Base-by-base conservation (phyloP, 2,888 invertebrate genomes). In the Parapristionchus giblindavisi region DNA sequence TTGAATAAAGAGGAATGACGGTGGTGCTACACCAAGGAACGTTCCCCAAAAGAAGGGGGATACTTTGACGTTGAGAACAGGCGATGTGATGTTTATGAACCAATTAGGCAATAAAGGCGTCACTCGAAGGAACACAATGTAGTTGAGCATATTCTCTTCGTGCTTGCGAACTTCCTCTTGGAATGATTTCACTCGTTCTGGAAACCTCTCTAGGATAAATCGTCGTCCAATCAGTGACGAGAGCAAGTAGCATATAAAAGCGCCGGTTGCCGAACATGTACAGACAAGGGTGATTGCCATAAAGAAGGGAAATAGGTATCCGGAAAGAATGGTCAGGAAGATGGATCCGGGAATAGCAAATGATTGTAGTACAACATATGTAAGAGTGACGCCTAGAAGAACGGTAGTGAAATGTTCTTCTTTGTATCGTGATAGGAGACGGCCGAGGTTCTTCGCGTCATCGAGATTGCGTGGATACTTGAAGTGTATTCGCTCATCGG, bases 281-380 rank as follows among this genome's bases (percentile, higher is more conserved):
- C 91, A 91, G 6, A 91, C 95, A 78, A 98, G 90, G 75, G 92
- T 88, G 83, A 99, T 89, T 6, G 99, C 99, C 81, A 94, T 89
- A 63, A 93, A 92, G 89, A 98, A 98, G 77, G 95, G 94, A 89
- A 97, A 99, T 54, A 99, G 91, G 89, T 96, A 99, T 79, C 99
- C 99, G 78, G 96, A 95, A 72, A 99, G 91, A 85, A 99, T 96
- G 80, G 97, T 98, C 74, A 99, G 91, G 89, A 98, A 99, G 88
- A 99, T 92, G 24, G 98, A 98, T 80, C 99, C 99, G 79, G 99
- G 99, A 90, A 99, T 99, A 87, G 98, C 98, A 91, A 99, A 99
- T 78, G 98, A 95, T 92, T 99, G 99, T 88, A 99, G 92, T 90
- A 95, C 96, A 90, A 99, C 93, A 89, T 98, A 99, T 21, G 93